Base-by-base conservation (phyloP, 2,113 vertebrate genomes). In the Coregonus clupeaformis region DNA sequence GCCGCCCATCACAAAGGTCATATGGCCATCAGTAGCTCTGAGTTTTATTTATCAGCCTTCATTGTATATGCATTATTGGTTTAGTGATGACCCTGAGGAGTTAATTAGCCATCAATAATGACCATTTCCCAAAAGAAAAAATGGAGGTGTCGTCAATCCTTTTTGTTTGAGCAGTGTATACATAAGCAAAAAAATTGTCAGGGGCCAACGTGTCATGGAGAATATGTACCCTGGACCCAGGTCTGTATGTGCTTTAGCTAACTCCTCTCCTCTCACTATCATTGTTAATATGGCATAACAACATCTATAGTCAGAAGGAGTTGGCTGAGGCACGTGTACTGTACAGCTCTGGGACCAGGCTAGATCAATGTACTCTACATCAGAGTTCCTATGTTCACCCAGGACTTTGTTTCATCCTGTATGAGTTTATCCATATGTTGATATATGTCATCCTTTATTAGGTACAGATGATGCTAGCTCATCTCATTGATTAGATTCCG, bases 11-110 rank as follows among this genome's bases (percentile, higher is more conserved):
- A 65, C 27, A 65, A 13, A 65, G 25, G 25, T 65, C 4, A 27
- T 65, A 29, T 65, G 13, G 62, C 24, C 62, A 64, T 64, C 25
- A 64, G 62, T 24, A 27, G 9, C n/a, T n/a, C n/a, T n/a, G n/a
- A n/a, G n/a, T n/a, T n/a, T n/a, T n/a, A n/a, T n/a, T n/a, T n/a
- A n/a, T n/a, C n/a, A n/a, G n/a, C n/a, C n/a, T n/a, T n/a, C n/a
- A n/a, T n/a, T n/a, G n/a, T n/a, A n/a, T n/a, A n/a, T n/a, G n/a
- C n/a, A 29, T 72, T 68, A 29, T 25, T 57, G 52, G 14, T 77
- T 72, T 72, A 24, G 32, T 71, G 24, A 29, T 63, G 36, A 27
- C 36, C 60, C 24, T 65, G 69, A 57, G 11, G 29, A 66, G 20
- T 14, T 66, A 66, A 66, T 66, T 66, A 6, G 25, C 64, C 30